Base-by-base conservation (phyloP, 1,140 invertebrate genomes). In the Phymastichus coffea region DNA sequence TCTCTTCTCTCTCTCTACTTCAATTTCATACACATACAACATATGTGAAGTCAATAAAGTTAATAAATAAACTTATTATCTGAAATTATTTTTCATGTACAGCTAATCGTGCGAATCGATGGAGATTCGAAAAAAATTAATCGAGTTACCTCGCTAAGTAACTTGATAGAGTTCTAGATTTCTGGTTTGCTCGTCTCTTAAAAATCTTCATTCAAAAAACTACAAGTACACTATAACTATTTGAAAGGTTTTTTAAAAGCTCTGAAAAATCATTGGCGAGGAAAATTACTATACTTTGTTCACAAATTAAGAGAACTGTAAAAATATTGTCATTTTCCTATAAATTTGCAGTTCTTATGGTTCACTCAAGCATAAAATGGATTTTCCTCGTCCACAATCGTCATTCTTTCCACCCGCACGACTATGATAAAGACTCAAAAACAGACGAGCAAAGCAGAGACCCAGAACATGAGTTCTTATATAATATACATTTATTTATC, bases 91-190 rank as follows among this genome's bases (percentile, higher is more conserved):
- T n/a, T n/a, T 57, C 44, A 47, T 64, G 20, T 62, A 65, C 43
- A 69, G 66, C 51, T 64, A 66, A 66, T 61, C 64, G 47, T 67
- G 59, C 46, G 61, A 68, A 68, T 72, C 61, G 64, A 70, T 65
- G 65, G 66, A 66, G 64, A 68, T 72, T 69, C 57, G 59, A 66
- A 55, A 33, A n/a, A n/a, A 33, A 38, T 57, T 37, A 26, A 53
- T 37, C 25, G 51, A 25, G 22, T 40, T 60, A 14, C 20, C 40
- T 54, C 23, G 1, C n/a, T 48, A 30, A 47, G n/a, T 43, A 46
- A 23, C 35, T 46, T 35, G 26, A 41, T 48, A 26, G 49, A 35
- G 37, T 63, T 52, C 38, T 62, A 59, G 52, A 54, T 58, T 64
- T 61, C 61, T 52, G 49, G 25, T 28, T 61, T 49, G 35, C 12